Base-by-base conservation (phyloP, 2,888 invertebrate species). In the Hydrotaea cyrtoneurina region DNA sequence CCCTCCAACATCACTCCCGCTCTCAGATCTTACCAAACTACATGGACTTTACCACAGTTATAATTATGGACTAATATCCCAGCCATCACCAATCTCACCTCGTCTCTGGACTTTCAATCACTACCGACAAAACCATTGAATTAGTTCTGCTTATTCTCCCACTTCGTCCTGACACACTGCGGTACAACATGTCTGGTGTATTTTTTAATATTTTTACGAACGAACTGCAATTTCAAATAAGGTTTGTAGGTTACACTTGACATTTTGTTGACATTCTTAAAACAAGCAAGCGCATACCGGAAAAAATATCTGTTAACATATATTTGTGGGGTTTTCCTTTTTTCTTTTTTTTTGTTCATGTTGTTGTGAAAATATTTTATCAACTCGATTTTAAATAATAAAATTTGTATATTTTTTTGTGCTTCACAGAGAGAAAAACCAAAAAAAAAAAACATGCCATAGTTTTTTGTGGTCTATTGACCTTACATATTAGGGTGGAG, bases 201-300 rank as follows among this genome's bases (percentile, higher is more conserved):
- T 36, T 36, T 31, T 31, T 64, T 5, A 43, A 1, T 10, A 8
- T 39, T 39, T 39, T 39, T 1, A 3, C 11, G 10, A 8, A 39
- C 39, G 17, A 55, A 53, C 7, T 19, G 7, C 55, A 55, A 21
- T 55, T 55, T 55, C 39, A 43, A 78, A 73, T 39, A 69, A 36
- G 66, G 11, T 72, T 78, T 79, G 39, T 59, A 53, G 75, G 72
- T 78, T 75, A 79, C 79, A 79, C 46, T 79, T 64, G 71, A 55
- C 55, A 10, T 21, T 55, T 55, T 55, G 19, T 55, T 79, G 76
- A 83, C 64, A 83, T 79, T 76, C 23, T 46, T 64, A 82, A 83
- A 55, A 39, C 39, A 55, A n/a, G 53, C 53, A 2, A 53, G 39
- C 10, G 39, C 13, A 53, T 17, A 53, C 53, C 8, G n/a, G 5